Evolutionary conservation across 2,888 invertebrate species (phyloP), one percentile per base, ranked within the genome.

Genomic region (Dioctria linearis): DNA sequence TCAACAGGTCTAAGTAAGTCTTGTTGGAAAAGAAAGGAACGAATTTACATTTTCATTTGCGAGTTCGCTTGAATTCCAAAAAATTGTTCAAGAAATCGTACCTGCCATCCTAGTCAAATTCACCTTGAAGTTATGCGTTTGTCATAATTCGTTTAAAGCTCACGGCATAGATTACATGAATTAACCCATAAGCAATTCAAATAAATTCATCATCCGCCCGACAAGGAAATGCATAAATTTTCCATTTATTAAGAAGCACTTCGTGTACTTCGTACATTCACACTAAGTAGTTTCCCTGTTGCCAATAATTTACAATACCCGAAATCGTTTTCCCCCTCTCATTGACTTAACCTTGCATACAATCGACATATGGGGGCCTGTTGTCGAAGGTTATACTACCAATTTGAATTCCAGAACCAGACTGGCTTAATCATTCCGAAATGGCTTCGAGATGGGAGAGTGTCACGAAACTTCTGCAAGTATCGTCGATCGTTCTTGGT

Each of bases 111-210:
- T 54, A n/a, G 54, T 54, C 11, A 6, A 8, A 11, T 54, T 54
- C 11, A 54, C 54, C 54, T 54, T 54, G 54, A 54, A 54, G 11
- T 8, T 54, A 4, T 54, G 6, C n/a, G 6, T 54, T 6, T 4
- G 1, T 4, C 11, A 54, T 8, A 54, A 54, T 54, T 54, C 11
- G 11, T 54, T n/a, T 54, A 66, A 66, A 25, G 43, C 66, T 66
- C 3, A 43, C 46, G 43, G 13, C n/a, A 42, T n/a, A 46, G 46
- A 42, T 66, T 43, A 43, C 6, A 9, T 13, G 63, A n/a, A 61
- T 63, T 46, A 76, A 63, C 63, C 63, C 76, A 76, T 76, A 76
- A 76, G 76, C 76, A 76, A 76, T 76, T 76, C 76, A 76, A 76
- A 76, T 76, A 76, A 76, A 63, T 76, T 61, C 63, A 76, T 63